Conservation (phyloP, 2,888 invertebrate genomes). For the Autographa pulchrina region DNA sequence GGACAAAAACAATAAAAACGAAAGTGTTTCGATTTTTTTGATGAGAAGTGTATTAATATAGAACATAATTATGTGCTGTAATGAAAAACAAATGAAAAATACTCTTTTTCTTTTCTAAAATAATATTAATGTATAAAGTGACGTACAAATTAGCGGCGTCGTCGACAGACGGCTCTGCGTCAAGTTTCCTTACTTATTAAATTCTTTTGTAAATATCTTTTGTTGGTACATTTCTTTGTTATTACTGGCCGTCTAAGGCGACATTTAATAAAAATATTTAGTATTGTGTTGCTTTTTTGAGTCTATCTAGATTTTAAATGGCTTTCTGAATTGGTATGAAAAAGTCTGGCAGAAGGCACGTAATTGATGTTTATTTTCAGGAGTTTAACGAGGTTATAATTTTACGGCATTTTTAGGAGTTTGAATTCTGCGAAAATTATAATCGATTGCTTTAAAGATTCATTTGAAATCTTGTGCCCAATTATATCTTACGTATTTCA, state of each 20-base stretch:
- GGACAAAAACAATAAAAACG: no score
- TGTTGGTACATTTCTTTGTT: constrained; percentile 16
- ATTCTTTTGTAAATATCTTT: constrained; percentile 52
- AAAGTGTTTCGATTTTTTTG: no score
- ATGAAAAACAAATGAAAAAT: constrained; percentile 24
- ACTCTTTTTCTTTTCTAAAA: constrained; percentile 40
- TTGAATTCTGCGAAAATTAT: no score
- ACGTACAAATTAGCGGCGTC: constrained; percentile 64
- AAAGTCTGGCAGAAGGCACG: no score
- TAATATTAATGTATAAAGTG: constrained; percentile 64
- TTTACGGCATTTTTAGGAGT: no score
- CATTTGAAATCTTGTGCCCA: no score
- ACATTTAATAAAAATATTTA: not conserved
- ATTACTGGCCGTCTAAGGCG: not conserved
- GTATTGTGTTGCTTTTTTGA: not conserved
- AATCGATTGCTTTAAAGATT: no score
- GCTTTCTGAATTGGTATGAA: not conserved
- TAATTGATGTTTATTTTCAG: no score
- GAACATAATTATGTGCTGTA: constrained; percentile 1
- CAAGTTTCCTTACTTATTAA: constrained; percentile 64
- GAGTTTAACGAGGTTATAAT: no score
- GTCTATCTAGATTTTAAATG: not conserved
- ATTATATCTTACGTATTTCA: no score
- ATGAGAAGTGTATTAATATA: no score
- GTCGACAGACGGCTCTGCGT: constrained; percentile 54